phyloP scores from a whole-genome alignment of 2,888 invertebrate species.

The Pollenia amentaria region DNA sequence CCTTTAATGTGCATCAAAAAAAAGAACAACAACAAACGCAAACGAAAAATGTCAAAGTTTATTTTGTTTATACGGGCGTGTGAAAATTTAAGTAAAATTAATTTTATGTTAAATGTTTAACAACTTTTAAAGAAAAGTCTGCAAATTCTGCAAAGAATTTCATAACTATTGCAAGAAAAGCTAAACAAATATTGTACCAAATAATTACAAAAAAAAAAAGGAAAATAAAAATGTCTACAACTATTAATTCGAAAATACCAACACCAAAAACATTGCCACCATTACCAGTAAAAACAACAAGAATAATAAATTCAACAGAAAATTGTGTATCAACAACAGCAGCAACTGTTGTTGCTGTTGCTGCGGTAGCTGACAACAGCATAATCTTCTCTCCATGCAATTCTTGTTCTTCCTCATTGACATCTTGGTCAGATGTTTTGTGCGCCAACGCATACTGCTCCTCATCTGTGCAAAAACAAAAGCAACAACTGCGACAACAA shows the following conservation, averaged over 20 bases:
- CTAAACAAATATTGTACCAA: constrained; percentile 20
- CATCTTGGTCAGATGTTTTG: constrained; percentile 70
- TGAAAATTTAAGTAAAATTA: constrained; percentile 9
- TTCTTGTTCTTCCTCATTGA: constrained; percentile 43
- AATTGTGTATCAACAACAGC: constrained; percentile 61
- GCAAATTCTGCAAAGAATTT: constrained; percentile 25
- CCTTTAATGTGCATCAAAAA: not conserved
- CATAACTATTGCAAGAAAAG: constrained; percentile 38
- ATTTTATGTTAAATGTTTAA: constrained; percentile 6
- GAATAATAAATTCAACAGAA: constrained; percentile 36
- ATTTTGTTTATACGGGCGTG: constrained; percentile 4
- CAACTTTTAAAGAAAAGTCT: constrained; percentile 8
- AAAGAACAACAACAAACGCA: constrained; percentile 6
- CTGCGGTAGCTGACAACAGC: constrained; percentile 41
- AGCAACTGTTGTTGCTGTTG: constrained; percentile 48
- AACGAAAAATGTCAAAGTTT: constrained; percentile 57
- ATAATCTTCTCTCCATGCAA: constrained; percentile 35
- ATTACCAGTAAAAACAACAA: constrained; percentile 20
- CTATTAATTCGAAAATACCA: constrained; percentile 61
- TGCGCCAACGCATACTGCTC: constrained; percentile 72
- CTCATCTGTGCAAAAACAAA: constrained; percentile 43
- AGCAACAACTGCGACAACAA: constrained; percentile 43
- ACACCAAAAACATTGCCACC: constrained; percentile 13
- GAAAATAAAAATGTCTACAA: constrained; percentile 71
- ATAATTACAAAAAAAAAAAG: constrained; percentile 11